Conservation (phyloP, 2,797 vertebrate genomes). For the Bradypodion pumilum region DNA sequence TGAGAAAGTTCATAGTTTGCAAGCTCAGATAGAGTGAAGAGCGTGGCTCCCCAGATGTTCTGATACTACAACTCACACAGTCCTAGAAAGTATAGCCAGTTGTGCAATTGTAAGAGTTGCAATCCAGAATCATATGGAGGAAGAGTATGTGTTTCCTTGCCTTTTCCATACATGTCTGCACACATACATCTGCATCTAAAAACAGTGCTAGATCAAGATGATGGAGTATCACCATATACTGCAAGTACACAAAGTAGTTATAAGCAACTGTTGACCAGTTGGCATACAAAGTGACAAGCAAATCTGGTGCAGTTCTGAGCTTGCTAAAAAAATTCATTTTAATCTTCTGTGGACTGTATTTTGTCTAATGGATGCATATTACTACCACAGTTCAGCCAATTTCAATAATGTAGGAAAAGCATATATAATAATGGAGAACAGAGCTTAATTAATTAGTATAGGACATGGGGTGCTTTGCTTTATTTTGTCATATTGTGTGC, state of each 20-base stretch:
- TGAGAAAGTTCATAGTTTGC: not conserved
- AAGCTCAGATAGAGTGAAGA: not conserved
- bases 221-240: not conserved
- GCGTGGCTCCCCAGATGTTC: not conserved
- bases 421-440: not conserved
- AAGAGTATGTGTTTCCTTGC: not conserved
- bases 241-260: conserved; percentile 17
- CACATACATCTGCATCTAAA: conserved; percentile 28
- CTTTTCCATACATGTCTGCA: not conserved
- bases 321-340: too few species aligned
- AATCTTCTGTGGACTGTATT: too few species aligned
- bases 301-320: too few species aligned
- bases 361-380: not conserved
- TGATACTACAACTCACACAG: not conserved
- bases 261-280: conserved; percentile 50
- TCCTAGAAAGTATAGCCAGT: not conserved
- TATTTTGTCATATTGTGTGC: not conserved
- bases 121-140: not conserved
- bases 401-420: not conserved
- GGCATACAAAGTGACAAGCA: conserved; percentile 22
- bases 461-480: not conserved
- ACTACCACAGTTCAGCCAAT: not conserved
- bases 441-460: not conserved
- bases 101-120: not conserved
- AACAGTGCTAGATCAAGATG: conserved; percentile 23